A percentile compares a stretch with the other conserved stretches of the same genome.
These are phyloP conservation scores for Meiosimyza platycephala DNA, from an alignment of 2,888 invertebrate species.

Conservation along the genomic window DNA sequence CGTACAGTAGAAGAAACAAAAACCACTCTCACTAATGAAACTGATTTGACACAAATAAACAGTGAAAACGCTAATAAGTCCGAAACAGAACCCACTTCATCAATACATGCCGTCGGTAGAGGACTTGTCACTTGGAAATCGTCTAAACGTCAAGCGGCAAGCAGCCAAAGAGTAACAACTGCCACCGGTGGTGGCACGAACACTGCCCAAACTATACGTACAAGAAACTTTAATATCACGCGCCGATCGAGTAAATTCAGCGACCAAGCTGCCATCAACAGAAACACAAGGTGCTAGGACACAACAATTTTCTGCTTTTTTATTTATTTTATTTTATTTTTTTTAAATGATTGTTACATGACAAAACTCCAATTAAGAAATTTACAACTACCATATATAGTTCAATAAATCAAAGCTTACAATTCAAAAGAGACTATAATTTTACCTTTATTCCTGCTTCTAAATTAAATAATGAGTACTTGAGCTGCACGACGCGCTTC, in stretches of 20 bases:
- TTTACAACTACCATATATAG: constrained; percentile 24
- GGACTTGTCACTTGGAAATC: constrained; percentile 39
- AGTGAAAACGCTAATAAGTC: not conserved
- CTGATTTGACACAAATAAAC: constrained; percentile 45
- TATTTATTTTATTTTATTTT: constrained; percentile 5
- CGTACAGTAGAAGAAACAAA: not conserved
- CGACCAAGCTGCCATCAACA: not conserved
- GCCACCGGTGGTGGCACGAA: not conserved
- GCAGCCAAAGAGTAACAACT: not conserved
- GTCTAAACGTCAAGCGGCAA: not conserved
- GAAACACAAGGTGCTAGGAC: constrained; percentile 6
- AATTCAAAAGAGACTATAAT: constrained; percentile 16
- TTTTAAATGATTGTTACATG: constrained; percentile 18
- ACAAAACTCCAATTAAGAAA: constrained; percentile 30
- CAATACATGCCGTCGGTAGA: constrained; percentile 56
- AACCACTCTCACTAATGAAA: not conserved
- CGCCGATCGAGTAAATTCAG: constrained; percentile 15
- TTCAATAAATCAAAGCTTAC: constrained; percentile 16
- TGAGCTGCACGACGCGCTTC: no score
- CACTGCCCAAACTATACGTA: not conserved
- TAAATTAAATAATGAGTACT: not conserved
- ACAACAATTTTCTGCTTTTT: constrained; percentile 2
- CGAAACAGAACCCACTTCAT: constrained; percentile 47
- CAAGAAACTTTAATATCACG: not conserved
- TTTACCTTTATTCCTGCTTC: constrained; percentile 24